Evolutionary conservation across 2,113 vertebrate species (phyloP).

Genomic region (Eurypyga helias): DNA sequence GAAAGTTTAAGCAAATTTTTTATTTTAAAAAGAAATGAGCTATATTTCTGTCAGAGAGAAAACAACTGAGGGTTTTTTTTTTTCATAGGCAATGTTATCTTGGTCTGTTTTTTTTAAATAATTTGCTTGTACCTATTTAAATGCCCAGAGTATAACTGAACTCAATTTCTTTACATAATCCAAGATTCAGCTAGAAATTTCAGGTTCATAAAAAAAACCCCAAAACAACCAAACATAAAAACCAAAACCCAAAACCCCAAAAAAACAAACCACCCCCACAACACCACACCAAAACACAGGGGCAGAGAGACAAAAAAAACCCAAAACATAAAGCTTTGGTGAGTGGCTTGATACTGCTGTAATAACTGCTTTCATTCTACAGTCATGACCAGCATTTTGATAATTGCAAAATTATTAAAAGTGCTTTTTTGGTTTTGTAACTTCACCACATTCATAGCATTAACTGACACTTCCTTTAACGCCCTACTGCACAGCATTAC

Average conservation of each 20-base stretch:
- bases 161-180: neutral
- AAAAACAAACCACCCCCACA: neutral
- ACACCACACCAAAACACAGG: neutral
- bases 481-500: constrained; percentile 4
- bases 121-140: neutral
- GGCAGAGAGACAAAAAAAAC: neutral
- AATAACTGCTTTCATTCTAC: neutral
- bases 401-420: constrained; percentile 19
- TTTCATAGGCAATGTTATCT: neutral
- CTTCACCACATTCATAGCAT: neutral
- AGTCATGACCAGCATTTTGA: constrained; percentile 24
- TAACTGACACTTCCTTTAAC: constrained; percentile 13
- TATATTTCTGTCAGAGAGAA: neutral
- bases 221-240: too few relatives aligned
- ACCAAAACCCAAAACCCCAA: neutral
- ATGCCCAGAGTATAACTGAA: neutral
- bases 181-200: neutral
- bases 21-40: neutral
- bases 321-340: neutral
- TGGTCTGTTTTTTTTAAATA: neutral
- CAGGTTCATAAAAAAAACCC: neutral
- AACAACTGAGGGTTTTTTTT: neutral
- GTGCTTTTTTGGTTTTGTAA: constrained; percentile 2
- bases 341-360: neutral
- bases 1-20: neutral